Percentiles rank a stretch among this genome's conserved stretches.
Evolutionary conservation across 1,140 invertebrate genomes (phyloP).

Genomic region (Coelopa frigida): DNA sequence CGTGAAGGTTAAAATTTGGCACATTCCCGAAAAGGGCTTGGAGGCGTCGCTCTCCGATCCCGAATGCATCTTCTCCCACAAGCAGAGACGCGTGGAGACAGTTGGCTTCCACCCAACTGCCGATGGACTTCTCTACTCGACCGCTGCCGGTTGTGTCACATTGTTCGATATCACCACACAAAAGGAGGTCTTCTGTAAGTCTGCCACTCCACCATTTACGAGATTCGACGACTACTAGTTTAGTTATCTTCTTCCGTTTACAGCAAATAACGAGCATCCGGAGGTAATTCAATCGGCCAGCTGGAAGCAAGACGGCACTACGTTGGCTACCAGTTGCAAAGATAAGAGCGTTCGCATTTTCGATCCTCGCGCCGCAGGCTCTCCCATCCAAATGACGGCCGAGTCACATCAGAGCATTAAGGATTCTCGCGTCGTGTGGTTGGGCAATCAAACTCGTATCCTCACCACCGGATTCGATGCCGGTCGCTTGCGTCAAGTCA

Average conservation of each 20-base stretch:
- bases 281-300: conserved; percentile 78
- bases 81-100: conserved; percentile 74
- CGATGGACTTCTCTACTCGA: conserved; percentile 75
- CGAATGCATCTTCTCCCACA: conserved; percentile 72
- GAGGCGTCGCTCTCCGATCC: conserved; percentile 70
- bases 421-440: conserved; percentile 83
- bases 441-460: conserved; percentile 73
- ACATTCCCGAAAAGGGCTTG: conserved; percentile 71
- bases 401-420: conserved; percentile 82
- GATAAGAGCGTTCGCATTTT: conserved; percentile 76
- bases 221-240: too few species aligned
- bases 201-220: too few species aligned
- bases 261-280: conserved; percentile 68
- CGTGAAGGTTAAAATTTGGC: conserved; percentile 67
- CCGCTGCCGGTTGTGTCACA: conserved; percentile 72
- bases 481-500: conserved; percentile 73
- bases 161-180: conserved; percentile 80
- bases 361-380: conserved; percentile 61
- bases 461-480: conserved; percentile 75
- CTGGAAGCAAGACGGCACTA: conserved; percentile 75
- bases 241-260: conserved; percentile 9
- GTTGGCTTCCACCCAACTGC: conserved; percentile 80
- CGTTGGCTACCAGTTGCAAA: conserved; percentile 69
- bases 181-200: conserved; percentile 70
- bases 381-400: conserved; percentile 55